These are phyloP conservation scores for Plutomurus gul DNA, from an alignment of 1,140 invertebrate species.

Conservation along the genomic window DNA sequence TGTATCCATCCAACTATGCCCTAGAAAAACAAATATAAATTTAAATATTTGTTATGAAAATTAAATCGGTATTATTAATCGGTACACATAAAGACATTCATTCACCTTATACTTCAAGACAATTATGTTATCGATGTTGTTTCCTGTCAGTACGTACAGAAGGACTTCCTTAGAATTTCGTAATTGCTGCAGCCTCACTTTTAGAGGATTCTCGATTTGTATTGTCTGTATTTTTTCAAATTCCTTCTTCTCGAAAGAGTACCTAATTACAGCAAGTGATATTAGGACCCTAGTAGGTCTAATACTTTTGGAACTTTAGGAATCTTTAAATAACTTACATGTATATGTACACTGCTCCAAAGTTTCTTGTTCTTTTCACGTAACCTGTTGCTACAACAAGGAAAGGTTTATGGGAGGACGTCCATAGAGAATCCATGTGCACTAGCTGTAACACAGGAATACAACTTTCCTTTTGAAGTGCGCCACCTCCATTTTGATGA, in stretches of 20 bases:
- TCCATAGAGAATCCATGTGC: not conserved
- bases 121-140: not conserved
- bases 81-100: not conserved
- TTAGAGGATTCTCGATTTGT: not conserved
- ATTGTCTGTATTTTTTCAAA: slow-evolving; percentile 32
- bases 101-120: slow-evolving; percentile 19
- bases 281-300: too few species aligned
- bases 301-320: too few species aligned
- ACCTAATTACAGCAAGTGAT: too few species aligned
- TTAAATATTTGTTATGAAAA: not conserved
- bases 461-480: slow-evolving; percentile 7
- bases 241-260: not conserved
- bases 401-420: not conserved
- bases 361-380: not conserved
- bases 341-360: slow-evolving; percentile 29
- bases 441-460: slow-evolving; percentile 14
- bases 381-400: not conserved
- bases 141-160: slow-evolving; percentile 10
- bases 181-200: not conserved
- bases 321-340: not conserved
- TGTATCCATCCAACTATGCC: slow-evolving; percentile 11
- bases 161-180: not conserved
- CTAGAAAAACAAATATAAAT: not conserved
- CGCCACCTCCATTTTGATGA: not conserved
- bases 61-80: not conserved